Evolutionary conservation across 2,113 vertebrate genomes (phyloP).

Genomic region (Hystrix brachyura): DNA sequence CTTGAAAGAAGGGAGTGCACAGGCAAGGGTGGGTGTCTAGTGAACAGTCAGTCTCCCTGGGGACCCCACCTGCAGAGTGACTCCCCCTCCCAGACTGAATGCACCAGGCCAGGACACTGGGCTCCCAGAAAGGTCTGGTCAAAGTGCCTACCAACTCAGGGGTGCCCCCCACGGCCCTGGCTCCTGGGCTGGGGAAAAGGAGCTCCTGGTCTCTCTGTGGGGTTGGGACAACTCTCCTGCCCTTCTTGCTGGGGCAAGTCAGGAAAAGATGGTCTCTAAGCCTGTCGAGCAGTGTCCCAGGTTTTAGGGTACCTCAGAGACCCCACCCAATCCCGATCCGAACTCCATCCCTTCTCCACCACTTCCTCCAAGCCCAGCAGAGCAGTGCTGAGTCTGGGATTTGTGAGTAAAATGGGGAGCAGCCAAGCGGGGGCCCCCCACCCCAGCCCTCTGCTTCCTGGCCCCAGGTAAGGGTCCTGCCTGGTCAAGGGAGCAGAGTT

Average conservation of each 20-base stretch:
- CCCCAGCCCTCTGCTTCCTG: not conserved
- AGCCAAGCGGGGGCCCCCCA: not conserved
- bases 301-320: not conserved
- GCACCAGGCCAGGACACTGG: not conserved
- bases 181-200: not conserved
- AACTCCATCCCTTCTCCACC: not conserved
- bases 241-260: not conserved
- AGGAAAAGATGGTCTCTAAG: not conserved
- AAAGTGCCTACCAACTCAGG: not conserved
- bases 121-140: not conserved
- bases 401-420: too few relatives aligned
- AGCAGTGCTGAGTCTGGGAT: not conserved
- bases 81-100: not conserved
- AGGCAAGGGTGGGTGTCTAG: not conserved
- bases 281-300: not conserved
- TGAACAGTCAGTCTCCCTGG: accelerated
- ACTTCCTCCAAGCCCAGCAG: not conserved
- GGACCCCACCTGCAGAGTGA: not conserved
- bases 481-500: not conserved
- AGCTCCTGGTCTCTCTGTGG: not conserved
- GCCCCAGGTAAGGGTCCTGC: not conserved
- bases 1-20: not conserved
- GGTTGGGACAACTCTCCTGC: not conserved
- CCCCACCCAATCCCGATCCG: not conserved
- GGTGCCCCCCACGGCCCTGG: too few relatives aligned